Evolutionary conservation across 2,888 invertebrate species (phyloP).

Genomic region (Drosophila sordidula): DNA sequence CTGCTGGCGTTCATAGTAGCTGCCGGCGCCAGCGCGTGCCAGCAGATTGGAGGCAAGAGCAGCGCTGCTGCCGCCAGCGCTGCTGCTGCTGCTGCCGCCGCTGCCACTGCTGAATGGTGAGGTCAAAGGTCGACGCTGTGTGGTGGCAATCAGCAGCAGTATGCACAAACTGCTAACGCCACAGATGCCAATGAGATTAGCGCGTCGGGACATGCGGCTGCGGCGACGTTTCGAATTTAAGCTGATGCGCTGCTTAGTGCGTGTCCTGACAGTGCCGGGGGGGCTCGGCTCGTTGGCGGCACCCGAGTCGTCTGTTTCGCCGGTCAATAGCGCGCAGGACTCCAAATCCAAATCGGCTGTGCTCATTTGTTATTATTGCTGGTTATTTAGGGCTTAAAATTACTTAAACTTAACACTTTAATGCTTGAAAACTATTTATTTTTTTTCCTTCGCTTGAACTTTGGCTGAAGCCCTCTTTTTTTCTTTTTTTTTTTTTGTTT

Average conservation of each 20-base stretch:
- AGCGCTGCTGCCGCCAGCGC: conserved; percentile 41
- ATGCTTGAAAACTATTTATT: conserved; percentile 16
- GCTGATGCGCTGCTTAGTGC: conserved; percentile 77
- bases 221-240: conserved; percentile 77
- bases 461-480: conserved; percentile 7
- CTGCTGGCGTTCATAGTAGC: conserved; percentile 70
- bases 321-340: conserved; percentile 74
- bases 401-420: conserved; percentile 5
- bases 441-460: conserved; percentile 5
- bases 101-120: conserved; percentile 69
- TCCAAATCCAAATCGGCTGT: conserved; percentile 59
- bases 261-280: conserved; percentile 62
- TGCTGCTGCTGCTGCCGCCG: conserved; percentile 45
- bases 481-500: conserved; percentile 28
- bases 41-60: conserved; percentile 37
- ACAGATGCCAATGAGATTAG: conserved; percentile 85
- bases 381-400: conserved; percentile 10
- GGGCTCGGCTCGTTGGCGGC: conserved; percentile 23
- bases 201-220: conserved; percentile 84
- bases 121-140: conserved; percentile 83
- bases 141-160: conserved; percentile 85
- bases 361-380: conserved; percentile 51
- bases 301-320: conserved; percentile 53
- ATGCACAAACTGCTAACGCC: conserved; percentile 85
- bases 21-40: conserved; percentile 53